phyloP scores from a whole-genome alignment of 2,797 vertebrate species.

The Tapirus indicus region DNA sequence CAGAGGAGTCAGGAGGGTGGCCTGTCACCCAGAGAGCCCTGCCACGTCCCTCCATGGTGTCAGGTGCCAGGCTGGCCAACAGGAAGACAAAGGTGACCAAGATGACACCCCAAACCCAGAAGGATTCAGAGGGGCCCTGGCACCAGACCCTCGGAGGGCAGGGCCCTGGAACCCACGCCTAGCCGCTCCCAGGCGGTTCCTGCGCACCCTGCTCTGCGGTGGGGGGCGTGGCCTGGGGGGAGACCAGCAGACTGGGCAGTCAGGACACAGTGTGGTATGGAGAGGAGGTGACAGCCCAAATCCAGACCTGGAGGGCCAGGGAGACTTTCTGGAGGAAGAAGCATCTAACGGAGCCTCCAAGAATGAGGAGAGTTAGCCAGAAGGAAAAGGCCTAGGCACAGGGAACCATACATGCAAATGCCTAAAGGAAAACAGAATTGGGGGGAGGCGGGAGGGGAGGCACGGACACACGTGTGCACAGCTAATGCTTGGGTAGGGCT shows the following conservation, averaged over 20 bases:
- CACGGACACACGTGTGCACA: rapidly evolving
- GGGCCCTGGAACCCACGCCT: background rate
- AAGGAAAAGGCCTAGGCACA: no score
- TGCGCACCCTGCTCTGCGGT: rapidly evolving
- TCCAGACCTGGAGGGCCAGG: background rate
- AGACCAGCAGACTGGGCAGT: background rate
- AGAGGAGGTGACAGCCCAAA: background rate
- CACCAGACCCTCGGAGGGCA: rapidly evolving
- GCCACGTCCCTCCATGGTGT: rapidly evolving
- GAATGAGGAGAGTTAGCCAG: no score
- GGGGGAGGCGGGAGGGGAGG: rapidly evolving
- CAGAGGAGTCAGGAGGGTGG: no score
- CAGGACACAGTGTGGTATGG: background rate
- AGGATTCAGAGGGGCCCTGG: no score
- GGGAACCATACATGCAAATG: background rate
- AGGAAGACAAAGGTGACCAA: background rate
- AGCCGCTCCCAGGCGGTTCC: background rate
- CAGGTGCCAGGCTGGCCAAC: background rate
- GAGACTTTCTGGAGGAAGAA: background rate
- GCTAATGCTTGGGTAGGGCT: background rate
- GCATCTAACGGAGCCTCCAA: no score
- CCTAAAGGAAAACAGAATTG: rapidly evolving
- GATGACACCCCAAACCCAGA: background rate
- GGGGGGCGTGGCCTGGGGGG: background rate
- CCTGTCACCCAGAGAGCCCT: background rate